Percentiles rank a stretch among this genome's conserved stretches.
Conservation (phyloP, 1,140 invertebrate genomes). For the Ylistrum balloti region DNA sequence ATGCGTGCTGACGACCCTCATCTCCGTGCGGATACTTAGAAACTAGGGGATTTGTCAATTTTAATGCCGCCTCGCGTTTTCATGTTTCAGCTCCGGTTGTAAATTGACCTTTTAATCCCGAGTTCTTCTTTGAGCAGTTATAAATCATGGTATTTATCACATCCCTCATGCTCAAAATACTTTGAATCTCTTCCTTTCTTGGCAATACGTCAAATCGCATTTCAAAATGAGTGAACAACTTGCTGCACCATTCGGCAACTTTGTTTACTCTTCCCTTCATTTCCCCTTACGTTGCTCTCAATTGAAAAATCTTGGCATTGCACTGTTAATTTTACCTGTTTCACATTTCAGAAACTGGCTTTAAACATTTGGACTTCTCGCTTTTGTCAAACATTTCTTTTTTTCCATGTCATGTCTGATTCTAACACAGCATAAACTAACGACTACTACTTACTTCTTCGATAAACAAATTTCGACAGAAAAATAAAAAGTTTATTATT, state of each 20-base stretch:
- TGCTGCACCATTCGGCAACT: neutral
- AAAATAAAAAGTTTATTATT: too few species aligned
- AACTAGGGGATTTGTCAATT: constrained; percentile 38
- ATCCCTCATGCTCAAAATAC: neutral
- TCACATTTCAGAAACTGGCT: too few species aligned
- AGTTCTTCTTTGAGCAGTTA: neutral
- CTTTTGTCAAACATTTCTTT: too few species aligned
- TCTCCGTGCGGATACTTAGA: neutral
- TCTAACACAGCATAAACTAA: too few species aligned
- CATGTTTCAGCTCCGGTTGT: constrained; percentile 1
- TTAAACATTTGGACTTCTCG: too few species aligned
- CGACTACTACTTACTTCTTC: too few species aligned
- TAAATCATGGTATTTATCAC: constrained; percentile 27
- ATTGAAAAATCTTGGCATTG: too few species aligned
- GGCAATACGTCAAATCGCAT: neutral
- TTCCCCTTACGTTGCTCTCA: too few species aligned
- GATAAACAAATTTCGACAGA: too few species aligned
- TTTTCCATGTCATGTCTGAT: too few species aligned
- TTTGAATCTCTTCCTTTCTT: neutral
- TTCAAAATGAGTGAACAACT: neutral
- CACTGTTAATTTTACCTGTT: too few species aligned
- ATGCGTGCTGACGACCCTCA: constrained; percentile 6
- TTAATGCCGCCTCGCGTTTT: neutral
- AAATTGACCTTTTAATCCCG: constrained; percentile 20
- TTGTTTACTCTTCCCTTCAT: neutral